phyloP scores from a whole-genome alignment of 2,113 vertebrate genomes.

The Salminus brasiliensis region DNA sequence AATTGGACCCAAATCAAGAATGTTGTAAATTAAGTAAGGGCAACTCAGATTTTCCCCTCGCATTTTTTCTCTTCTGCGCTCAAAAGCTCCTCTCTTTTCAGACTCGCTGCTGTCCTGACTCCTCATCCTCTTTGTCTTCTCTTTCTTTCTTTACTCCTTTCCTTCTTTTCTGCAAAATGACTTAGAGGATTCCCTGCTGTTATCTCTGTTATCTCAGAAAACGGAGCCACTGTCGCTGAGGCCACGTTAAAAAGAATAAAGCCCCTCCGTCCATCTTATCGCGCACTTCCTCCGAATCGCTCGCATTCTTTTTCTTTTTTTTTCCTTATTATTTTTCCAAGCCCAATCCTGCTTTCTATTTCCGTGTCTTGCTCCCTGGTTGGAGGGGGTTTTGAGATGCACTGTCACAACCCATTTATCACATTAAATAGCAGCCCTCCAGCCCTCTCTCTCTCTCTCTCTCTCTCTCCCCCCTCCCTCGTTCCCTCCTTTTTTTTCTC shows the following conservation, averaged over 20 bases:
- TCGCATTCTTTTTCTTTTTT: constrained; percentile 19
- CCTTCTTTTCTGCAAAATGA: constrained; percentile 34
- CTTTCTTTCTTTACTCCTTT: constrained; percentile 52
- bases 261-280: not conserved
- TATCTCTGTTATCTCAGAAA: constrained; percentile 19
- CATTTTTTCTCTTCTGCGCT: constrained; percentile 49
- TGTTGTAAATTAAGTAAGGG: constrained; percentile 47
- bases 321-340: constrained; percentile 37
- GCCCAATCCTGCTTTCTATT: constrained; percentile 71
- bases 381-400: constrained; percentile 72
- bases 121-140: constrained; percentile 39
- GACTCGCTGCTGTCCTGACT: constrained; percentile 53
- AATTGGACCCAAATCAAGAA: constrained; percentile 54
- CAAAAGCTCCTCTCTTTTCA: constrained; percentile 37
- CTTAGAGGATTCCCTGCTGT: constrained; percentile 23
- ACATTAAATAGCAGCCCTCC: constrained; percentile 81
- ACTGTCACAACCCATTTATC: constrained; percentile 83
- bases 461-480: constrained; percentile 49
- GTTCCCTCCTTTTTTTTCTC: constrained; percentile 56
- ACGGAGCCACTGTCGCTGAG: not conserved
- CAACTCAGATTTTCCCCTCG: constrained; percentile 44
- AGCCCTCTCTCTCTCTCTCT: constrained; percentile 59
- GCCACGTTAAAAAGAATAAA: constrained; percentile 15
- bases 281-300: not conserved
- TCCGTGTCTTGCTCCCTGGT: constrained; percentile 73